A percentile compares a stretch with the other conserved stretches of the same genome.
Conservation (phyloP, 2,888 invertebrate genomes). For the Heliconius erato region DNA sequence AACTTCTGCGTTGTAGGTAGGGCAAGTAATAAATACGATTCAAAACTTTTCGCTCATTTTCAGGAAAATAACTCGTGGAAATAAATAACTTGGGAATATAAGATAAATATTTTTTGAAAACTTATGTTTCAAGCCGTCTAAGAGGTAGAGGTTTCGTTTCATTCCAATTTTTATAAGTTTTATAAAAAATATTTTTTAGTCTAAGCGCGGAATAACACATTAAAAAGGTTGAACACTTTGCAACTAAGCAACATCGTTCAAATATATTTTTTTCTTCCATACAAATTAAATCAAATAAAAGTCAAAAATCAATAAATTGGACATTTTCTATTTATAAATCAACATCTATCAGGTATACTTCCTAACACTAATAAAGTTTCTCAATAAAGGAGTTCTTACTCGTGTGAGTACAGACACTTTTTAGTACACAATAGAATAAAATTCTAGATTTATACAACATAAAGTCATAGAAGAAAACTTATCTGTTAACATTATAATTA, state of each 20-base stretch:
- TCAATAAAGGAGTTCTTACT: not conserved
- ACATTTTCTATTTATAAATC: not conserved
- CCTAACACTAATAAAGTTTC: not conserved
- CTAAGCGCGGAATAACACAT: not conserved
- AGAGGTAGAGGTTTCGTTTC: too few species aligned
- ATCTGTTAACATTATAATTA: not conserved
- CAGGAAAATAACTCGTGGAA: too few species aligned
- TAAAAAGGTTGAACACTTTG: not conserved
- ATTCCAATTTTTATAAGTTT: too few species aligned
- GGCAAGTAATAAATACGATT: too few species aligned
- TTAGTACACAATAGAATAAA: not conserved
- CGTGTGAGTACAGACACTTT: not conserved
- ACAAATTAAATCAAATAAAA: not conserved
- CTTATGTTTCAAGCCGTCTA: too few species aligned
- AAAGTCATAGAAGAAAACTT: not conserved
- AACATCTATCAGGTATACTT: not conserved
- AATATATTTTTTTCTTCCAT: not conserved
- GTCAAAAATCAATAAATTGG: not conserved
- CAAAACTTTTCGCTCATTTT: too few species aligned
- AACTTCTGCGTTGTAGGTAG: too few species aligned
- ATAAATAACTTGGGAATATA: too few species aligned
- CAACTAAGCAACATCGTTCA: not conserved
- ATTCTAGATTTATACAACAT: not conserved
- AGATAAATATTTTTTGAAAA: too few species aligned
- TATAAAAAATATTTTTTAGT: not conserved